Conservation (phyloP, 1,140 invertebrate genomes). For the Macrosteles quadrilineatus region DNA sequence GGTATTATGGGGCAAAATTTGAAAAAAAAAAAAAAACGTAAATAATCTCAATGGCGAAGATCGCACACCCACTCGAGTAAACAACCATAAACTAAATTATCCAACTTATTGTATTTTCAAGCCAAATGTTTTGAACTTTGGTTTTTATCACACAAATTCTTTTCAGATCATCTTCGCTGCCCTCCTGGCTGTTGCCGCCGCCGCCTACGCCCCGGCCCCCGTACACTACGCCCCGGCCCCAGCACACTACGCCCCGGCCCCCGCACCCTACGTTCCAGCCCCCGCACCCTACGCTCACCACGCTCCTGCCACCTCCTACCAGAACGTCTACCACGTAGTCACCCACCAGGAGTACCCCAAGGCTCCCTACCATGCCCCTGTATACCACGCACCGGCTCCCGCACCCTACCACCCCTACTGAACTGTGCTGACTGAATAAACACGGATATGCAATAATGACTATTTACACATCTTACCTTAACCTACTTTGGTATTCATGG, state of each 20-base stretch:
- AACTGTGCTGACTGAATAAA: too few relatives aligned
- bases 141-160: background rate
- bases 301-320: slow-evolving; percentile 45
- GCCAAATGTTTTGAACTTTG: too few relatives aligned
- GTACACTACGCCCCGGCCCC: slow-evolving; percentile 42
- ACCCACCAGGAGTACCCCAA: background rate
- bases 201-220: slow-evolving; percentile 48
- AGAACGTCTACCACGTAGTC: slow-evolving; percentile 39
- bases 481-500: too few relatives aligned
- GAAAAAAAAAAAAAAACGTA: too few relatives aligned
- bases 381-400: background rate
- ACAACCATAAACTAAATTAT: too few relatives aligned
- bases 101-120: too few relatives aligned
- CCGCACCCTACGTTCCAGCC: slow-evolving; percentile 47
- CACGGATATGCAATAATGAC: too few relatives aligned
- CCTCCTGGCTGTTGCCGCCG: slow-evolving; percentile 53
- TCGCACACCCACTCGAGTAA: too few relatives aligned
- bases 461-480: too few relatives aligned
- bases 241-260: slow-evolving; percentile 47
- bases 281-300: slow-evolving; percentile 52
- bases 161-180: slow-evolving; percentile 52
- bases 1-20: too few relatives aligned
- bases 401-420: background rate
- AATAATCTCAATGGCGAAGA: too few relatives aligned
- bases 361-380: background rate